Percentiles rank a stretch among this genome's conserved stretches.
Conservation (phyloP, 1,140 invertebrate species). For the Chlorops oryzae region DNA sequence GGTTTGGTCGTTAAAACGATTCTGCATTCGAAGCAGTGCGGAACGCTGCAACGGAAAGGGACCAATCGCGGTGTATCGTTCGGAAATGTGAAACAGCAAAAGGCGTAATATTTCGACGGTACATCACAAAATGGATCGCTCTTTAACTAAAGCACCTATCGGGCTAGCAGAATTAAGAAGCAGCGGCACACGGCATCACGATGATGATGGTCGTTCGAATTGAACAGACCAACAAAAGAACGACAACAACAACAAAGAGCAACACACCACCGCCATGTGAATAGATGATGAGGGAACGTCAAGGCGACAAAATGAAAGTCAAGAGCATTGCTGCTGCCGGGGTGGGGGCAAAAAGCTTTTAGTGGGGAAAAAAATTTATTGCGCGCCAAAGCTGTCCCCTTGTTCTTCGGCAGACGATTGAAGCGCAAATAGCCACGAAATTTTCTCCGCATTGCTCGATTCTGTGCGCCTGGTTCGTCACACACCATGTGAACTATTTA, state of each 20-base stretch:
- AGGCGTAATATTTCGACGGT: too few species aligned
- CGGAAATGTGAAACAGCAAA: too few species aligned
- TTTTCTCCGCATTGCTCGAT: too few species aligned
- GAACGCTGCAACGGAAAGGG: background rate
- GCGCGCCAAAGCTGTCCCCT: too few species aligned
- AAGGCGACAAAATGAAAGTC: background rate
- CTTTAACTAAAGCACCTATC: conserved; percentile 47
- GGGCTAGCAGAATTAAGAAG: conserved; percentile 23
- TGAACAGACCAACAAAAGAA: background rate
- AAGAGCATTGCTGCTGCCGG: background rate
- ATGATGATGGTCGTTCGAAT: background rate
- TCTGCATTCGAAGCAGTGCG: background rate
- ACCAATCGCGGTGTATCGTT: conserved; percentile 2
- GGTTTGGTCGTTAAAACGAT: background rate
- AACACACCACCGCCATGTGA: background rate
- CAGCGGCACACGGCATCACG: conserved; percentile 1
- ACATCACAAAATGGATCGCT: conserved; percentile 47
- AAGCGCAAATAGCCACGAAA: too few species aligned
- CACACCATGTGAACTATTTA: too few species aligned
- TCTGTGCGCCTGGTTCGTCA: too few species aligned
- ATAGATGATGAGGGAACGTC: too few species aligned
- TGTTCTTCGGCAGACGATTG: too few species aligned
- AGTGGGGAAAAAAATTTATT: too few species aligned
- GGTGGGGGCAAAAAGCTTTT: too few species aligned
- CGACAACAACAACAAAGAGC: background rate